Evolutionary conservation across 2,797 vertebrate species (phyloP).

Genomic region (Sparus aurata): DNA sequence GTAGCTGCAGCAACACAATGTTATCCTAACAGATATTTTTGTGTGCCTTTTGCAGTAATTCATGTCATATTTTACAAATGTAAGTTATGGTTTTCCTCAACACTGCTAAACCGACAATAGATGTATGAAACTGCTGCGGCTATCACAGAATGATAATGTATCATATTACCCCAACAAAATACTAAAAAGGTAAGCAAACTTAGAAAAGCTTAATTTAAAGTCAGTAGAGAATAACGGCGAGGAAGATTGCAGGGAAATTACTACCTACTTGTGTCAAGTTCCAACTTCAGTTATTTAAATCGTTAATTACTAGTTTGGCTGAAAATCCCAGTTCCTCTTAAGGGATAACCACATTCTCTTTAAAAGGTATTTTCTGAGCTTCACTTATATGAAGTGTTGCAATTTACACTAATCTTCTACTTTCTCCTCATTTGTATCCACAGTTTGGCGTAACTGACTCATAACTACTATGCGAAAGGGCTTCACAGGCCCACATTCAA

Average conservation of each 20-base stretch:
- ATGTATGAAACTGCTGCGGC: conserved; percentile 13
- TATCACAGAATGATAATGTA: conserved; percentile 34
- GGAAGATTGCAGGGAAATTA: conserved; percentile 24
- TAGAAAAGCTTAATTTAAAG: conserved; percentile 37
- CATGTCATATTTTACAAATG: conserved; percentile 37
- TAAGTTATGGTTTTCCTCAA: conserved; percentile 31
- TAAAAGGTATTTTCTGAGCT: neutral
- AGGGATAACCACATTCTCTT: conserved; percentile 1
- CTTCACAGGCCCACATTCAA: neutral
- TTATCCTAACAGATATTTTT: conserved; percentile 29
- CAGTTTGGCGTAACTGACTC: neutral
- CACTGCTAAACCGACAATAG: conserved; percentile 18
- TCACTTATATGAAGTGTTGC: conserved; percentile 4
- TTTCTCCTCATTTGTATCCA: conserved; percentile 9
- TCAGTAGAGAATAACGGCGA: conserved; percentile 16
- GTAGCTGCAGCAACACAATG: conserved; percentile 26
- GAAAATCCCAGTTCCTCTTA: conserved; percentile 6
- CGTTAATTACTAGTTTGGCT: conserved; percentile 22
- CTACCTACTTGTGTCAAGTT: conserved; percentile 22
- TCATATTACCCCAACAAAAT: neutral
- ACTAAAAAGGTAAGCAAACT: conserved; percentile 15
- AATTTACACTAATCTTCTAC: neutral
- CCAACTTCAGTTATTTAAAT: conserved; percentile 19
- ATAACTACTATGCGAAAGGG: neutral
- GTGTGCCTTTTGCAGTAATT: conserved; percentile 26